These are phyloP conservation scores for Drosophila kambysellisi DNA, from an alignment of 2,888 invertebrate species.

Conservation along the genomic window DNA sequence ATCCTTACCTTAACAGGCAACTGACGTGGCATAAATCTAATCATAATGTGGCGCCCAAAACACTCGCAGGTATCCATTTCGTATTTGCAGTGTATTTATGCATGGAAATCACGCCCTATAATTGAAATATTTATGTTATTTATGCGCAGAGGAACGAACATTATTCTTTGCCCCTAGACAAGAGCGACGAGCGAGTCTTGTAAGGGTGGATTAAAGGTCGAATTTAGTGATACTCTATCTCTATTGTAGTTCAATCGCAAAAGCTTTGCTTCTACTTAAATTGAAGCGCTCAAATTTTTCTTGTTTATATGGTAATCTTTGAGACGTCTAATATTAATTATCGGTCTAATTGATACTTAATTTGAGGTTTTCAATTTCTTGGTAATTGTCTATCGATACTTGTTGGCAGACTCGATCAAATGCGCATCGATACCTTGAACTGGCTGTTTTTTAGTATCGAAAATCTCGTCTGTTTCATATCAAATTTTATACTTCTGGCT, in stretches of 20 bases:
- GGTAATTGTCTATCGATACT: not conserved
- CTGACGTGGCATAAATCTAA: slow-evolving; percentile 57
- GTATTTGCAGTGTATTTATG: slow-evolving; percentile 24
- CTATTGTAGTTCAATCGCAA: not conserved
- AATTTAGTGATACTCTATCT: slow-evolving; percentile 15
- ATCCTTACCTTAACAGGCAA: slow-evolving; percentile 32
- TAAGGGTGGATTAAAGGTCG: not conserved
- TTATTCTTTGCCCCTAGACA: slow-evolving; percentile 46
- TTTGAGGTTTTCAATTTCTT: not conserved
- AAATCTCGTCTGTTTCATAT: not conserved
- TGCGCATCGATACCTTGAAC: not conserved
- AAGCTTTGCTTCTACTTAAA: not conserved
- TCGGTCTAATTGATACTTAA: not conserved
- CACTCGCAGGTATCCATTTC: slow-evolving; percentile 41
- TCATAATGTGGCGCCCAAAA: slow-evolving; percentile 40
- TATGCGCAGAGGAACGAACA: slow-evolving; percentile 49
- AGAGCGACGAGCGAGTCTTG: not conserved
- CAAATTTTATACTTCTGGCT: not conserved
- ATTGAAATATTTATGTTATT: slow-evolving; percentile 73
- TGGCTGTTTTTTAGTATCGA: not conserved
- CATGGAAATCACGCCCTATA: slow-evolving; percentile 66
- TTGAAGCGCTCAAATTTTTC: not conserved
- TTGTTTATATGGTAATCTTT: not conserved
- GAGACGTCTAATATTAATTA: not conserved
- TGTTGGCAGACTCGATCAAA: not conserved